Evolutionary conservation across 1,140 invertebrate species (phyloP).

Genomic region (Lethrus apterus): DNA sequence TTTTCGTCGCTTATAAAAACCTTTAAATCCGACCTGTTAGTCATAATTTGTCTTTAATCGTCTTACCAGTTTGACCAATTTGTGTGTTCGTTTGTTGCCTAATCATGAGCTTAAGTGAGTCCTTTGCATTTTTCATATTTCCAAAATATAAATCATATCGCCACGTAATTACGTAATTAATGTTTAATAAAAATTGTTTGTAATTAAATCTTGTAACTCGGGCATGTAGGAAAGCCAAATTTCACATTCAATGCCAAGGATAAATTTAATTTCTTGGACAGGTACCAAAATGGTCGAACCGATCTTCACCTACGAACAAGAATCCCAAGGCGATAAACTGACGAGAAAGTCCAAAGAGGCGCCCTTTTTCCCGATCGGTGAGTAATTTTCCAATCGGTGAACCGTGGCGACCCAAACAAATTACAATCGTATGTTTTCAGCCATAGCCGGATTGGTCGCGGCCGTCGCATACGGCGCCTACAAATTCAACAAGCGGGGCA

Average conservation of each 20-base stretch:
- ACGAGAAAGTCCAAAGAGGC: constrained; percentile 55
- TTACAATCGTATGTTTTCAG: constrained; percentile 47
- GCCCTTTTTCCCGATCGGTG: constrained; percentile 59
- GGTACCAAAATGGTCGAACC: constrained; percentile 6
- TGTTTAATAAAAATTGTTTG: neutral
- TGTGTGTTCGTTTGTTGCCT: no score
- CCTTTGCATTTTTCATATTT: neutral
- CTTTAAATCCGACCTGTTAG: no score
- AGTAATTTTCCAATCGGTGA: no score
- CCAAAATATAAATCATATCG: neutral
- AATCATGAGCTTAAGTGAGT: constrained; percentile 12
- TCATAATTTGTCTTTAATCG: no score
- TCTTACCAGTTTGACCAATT: no score
- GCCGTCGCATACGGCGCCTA: constrained; percentile 64
- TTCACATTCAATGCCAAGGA: neutral
- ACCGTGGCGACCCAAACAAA: no score
- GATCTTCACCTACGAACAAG: constrained; percentile 34
- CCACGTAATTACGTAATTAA: neutral
- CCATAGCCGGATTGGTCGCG: constrained; percentile 58
- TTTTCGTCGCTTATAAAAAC: no score
- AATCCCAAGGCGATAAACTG: constrained; percentile 47
- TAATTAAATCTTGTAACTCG: neutral
- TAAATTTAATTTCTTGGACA: neutral
- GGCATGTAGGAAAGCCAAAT: neutral
- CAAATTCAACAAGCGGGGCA: constrained; percentile 61